These are phyloP conservation scores for Taenaris catops DNA, from an alignment of 2,888 invertebrate genomes.

Conservation along the genomic window DNA sequence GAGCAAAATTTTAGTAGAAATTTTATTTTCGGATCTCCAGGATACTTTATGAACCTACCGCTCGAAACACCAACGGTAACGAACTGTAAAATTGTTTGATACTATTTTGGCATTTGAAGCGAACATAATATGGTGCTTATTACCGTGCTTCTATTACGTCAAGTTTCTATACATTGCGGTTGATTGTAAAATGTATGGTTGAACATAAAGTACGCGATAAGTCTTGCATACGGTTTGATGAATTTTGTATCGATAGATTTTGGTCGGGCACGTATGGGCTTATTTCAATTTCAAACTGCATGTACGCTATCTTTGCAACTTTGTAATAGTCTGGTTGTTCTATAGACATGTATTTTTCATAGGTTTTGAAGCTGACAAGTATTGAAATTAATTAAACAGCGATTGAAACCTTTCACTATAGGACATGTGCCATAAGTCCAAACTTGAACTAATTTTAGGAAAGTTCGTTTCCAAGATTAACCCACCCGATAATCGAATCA, in stretches of 20 bases:
- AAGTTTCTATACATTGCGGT: slow-evolving; percentile 36
- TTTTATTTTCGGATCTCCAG: slow-evolving; percentile 42
- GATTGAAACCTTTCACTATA: too few species aligned
- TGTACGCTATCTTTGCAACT: background rate
- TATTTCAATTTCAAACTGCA: slow-evolving; percentile 6
- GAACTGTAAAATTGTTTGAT: slow-evolving; percentile 17
- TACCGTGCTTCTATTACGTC: slow-evolving; percentile 10
- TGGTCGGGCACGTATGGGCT: slow-evolving; percentile 11
- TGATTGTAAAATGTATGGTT: slow-evolving; percentile 30
- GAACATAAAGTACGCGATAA: slow-evolving; percentile 14
- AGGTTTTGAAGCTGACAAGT: too few species aligned
- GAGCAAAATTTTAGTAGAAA: slow-evolving; percentile 45
- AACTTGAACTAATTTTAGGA: too few species aligned
- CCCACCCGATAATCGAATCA: too few species aligned
- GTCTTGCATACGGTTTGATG: slow-evolving; percentile 18
- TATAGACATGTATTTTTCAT: too few species aligned
- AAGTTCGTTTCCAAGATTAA: too few species aligned
- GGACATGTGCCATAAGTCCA: too few species aligned
- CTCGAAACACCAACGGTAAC: slow-evolving; percentile 20
- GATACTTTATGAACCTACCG: slow-evolving; percentile 50
- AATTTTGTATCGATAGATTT: slow-evolving; percentile 19
- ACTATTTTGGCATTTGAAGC: slow-evolving; percentile 14
- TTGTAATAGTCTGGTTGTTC: too few species aligned
- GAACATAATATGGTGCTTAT: slow-evolving; percentile 13
- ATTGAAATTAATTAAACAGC: too few species aligned